phyloP scores from a whole-genome alignment of 2,113 vertebrate species.

The Colossoma macropomum region DNA sequence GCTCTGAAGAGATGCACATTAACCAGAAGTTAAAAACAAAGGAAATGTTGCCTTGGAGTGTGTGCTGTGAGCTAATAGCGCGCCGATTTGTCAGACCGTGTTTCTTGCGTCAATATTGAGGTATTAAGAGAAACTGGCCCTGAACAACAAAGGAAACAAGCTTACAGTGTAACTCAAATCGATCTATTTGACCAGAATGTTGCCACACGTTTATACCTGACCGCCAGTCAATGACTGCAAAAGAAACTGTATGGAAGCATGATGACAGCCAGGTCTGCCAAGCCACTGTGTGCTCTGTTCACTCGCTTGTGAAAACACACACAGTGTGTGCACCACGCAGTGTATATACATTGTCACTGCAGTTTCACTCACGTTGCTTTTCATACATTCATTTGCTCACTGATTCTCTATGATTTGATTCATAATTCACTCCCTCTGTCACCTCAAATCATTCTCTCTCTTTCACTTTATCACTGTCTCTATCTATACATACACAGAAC shows the following conservation, averaged over 20 bases:
- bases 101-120: neutral
- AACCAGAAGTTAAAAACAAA: neutral
- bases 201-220: conserved; percentile 25
- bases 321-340: neutral
- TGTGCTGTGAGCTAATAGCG: neutral
- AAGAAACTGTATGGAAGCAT: conserved; percentile 10
- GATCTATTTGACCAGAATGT: conserved; percentile 41
- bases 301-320: neutral
- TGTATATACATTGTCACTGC: neutral
- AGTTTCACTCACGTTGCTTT: neutral
- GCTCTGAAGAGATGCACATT: neutral
- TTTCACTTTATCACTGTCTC: too few relatives aligned
- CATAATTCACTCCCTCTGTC: neutral
- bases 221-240: conserved; percentile 14
- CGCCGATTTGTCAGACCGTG: neutral
- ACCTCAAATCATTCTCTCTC: neutral
- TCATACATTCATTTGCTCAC: neutral
- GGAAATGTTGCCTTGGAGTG: neutral
- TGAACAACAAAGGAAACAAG: neutral
- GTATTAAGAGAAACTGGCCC: conserved; percentile 10
- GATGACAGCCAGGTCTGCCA: neutral
- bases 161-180: conserved; percentile 23
- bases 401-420: neutral
- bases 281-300: neutral
- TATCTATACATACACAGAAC: too few relatives aligned